Percentiles rank a stretch among this genome's conserved stretches.
Conservation (phyloP, 1,140 invertebrate genomes). For the Procambarus virginalis region DNA sequence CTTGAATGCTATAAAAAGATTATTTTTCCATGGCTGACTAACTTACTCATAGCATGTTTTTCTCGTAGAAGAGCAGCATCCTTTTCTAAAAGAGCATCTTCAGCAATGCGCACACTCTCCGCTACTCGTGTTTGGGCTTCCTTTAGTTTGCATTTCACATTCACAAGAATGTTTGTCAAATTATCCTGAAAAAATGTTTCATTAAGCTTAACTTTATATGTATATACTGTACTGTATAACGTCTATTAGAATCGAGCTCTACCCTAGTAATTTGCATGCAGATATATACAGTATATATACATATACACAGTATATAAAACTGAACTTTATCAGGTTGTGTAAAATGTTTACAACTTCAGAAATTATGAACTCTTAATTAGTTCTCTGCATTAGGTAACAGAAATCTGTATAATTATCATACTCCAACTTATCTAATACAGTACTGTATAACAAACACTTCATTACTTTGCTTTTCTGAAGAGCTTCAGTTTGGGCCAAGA, state of each 20-base stretch:
- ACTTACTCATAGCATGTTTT: constrained; percentile 42
- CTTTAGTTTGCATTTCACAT: constrained; percentile 30
- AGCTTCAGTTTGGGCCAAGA: constrained; percentile 32
- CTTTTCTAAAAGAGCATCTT: constrained; percentile 50
- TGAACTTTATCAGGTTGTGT: too few species aligned
- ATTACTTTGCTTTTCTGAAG: constrained; percentile 41
- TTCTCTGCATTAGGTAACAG: too few species aligned
- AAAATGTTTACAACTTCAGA: too few species aligned
- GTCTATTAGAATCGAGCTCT: too few species aligned
- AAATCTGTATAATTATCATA: too few species aligned
- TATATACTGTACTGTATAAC: too few species aligned
- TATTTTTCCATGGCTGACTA: background rate
- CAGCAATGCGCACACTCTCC: constrained; percentile 50
- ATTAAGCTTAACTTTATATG: background rate
- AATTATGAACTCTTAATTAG: too few species aligned
- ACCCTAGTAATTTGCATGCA: too few species aligned
- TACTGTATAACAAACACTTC: background rate
- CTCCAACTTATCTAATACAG: too few species aligned
- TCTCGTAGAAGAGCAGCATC: constrained; percentile 55
- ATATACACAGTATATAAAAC: too few species aligned
- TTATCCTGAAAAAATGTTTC: constrained; percentile 36
- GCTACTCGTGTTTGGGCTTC: constrained; percentile 38
- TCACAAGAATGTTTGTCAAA: constrained; percentile 19
- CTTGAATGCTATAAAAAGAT: too few species aligned
- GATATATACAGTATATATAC: too few species aligned